Evolutionary conservation across 2,113 vertebrate species (phyloP), one percentile per base, ranked within the genome.

Genomic region (Pogonocichla stellata): DNA sequence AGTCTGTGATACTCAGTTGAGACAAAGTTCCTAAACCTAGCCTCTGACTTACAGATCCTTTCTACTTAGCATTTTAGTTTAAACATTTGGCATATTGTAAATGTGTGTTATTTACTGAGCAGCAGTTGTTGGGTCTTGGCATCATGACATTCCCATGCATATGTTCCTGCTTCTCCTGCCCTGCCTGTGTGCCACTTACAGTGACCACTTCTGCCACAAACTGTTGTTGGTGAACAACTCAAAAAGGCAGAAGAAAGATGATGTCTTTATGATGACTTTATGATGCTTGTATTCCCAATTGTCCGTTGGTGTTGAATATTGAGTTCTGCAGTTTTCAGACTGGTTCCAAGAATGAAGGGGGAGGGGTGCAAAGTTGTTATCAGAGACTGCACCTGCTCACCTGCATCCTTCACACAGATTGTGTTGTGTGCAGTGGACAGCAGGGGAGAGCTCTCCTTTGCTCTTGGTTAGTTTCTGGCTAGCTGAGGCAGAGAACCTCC

Each of bases 131-230:
- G 9, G 11, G 15, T 36, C 42, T 80, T 53, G 50, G n/a, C 60
- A 57, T 4, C 0, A 0, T 45, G 45, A 57, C n/a, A 18, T 51
- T 53, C 10, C 8, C 12, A 4, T 7, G 22, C 3, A 0, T 12
- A 3, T 29, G 9, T 12, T 36, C 4, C 58, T 80, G 50, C 48
- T 65, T 40, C 40, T 71, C 70, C 57, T 45, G 36, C 48, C 57
- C 33, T 42, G 10, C 23, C 29, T 42, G 29, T n/a, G 31, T 40
- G 42, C 2, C 3, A 8, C 47, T 60, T 34, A 5, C 4, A 65
- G 62, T 3, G 2, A 19, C 58, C n/a, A 2, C 33, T 80, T 83
- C 83, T 77, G 28, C 62, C 64, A 19, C 10, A 50, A 62, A 25
- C 20, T 38, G 1, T 3, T 60, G 11, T 2, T 85, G 43, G 33